Conservation (phyloP, 2,113 vertebrate species). For the Cromileptes altivelis region DNA sequence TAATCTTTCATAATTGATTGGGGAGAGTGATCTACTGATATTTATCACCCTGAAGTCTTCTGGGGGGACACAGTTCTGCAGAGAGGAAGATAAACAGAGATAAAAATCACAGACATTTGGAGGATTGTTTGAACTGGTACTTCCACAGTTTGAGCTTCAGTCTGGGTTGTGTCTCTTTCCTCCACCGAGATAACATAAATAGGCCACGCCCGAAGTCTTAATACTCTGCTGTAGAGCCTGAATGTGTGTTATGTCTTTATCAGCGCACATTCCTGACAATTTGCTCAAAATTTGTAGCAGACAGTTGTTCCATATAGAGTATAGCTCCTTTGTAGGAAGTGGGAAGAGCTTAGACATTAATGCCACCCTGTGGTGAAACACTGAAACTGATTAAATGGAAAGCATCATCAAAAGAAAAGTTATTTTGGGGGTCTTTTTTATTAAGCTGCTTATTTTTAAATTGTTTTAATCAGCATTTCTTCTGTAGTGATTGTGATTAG, state of each 20-base stretch:
- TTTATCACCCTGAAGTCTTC: slow-evolving; percentile 95
- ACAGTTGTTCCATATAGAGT: not conserved
- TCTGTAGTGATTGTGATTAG: not conserved
- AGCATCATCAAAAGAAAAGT: not conserved
- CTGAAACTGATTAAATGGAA: not conserved
- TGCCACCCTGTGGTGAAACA: slow-evolving; percentile 70
- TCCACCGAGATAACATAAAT: slow-evolving; percentile 42
- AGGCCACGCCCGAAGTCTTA: not conserved
- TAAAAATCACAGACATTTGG: not conserved
- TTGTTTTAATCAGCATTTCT: not conserved
- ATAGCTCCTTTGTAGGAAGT: not conserved
- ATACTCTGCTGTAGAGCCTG: slow-evolving; percentile 16
- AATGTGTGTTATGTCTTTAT: slow-evolving; percentile 32
- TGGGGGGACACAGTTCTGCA: slow-evolving; percentile 87
- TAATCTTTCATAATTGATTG: slow-evolving; percentile 93
- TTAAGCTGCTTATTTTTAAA: not conserved
- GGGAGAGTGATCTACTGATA: slow-evolving; percentile 89
- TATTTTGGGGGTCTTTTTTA: not conserved
- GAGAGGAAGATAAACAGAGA: slow-evolving; percentile 76
- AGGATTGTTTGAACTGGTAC: slow-evolving; percentile 29
- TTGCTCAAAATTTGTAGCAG: not conserved
- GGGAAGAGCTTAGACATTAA: slow-evolving; percentile 1
- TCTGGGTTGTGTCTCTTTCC: slow-evolving; percentile 36
- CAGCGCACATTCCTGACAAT: slow-evolving; percentile 25
- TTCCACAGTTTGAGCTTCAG: slow-evolving; percentile 1